Conservation (phyloP, 1,140 invertebrate species). For the Arion vulgaris region DNA sequence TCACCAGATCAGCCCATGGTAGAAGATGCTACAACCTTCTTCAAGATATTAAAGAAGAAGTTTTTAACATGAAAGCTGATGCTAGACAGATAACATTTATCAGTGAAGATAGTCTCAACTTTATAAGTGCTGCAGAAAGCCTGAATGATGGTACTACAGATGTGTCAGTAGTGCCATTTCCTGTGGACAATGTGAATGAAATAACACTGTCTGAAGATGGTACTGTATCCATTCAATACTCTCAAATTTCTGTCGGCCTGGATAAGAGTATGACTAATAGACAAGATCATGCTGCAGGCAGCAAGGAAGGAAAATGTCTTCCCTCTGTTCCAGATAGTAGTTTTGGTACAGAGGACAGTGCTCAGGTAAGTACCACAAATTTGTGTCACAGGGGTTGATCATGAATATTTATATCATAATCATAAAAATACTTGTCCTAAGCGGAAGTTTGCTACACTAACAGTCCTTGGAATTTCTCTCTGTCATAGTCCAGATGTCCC, state of each 20-base stretch:
- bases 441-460: no score
- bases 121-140: background rate
- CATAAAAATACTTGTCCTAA: no score
- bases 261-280: background rate
- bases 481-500: no score
- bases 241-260: background rate
- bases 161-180: background rate
- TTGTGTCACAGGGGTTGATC: no score
- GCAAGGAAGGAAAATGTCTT: background rate
- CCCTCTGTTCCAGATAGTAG: background rate
- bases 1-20: conserved; percentile 35
- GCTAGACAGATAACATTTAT: conserved; percentile 27
- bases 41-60: conserved; percentile 45
- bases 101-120: background rate
- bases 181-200: background rate
- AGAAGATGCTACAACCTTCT: conserved; percentile 42
- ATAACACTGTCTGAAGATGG: background rate
- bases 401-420: no score
- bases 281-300: background rate
- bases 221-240: background rate
- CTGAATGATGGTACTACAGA: no score
- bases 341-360: background rate
- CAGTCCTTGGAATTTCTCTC: no score
- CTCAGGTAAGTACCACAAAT: background rate
- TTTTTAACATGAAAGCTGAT: conserved; percentile 33